Base-by-base conservation (phyloP, 2,797 vertebrate species). In the Orestias chungarensis region DNA sequence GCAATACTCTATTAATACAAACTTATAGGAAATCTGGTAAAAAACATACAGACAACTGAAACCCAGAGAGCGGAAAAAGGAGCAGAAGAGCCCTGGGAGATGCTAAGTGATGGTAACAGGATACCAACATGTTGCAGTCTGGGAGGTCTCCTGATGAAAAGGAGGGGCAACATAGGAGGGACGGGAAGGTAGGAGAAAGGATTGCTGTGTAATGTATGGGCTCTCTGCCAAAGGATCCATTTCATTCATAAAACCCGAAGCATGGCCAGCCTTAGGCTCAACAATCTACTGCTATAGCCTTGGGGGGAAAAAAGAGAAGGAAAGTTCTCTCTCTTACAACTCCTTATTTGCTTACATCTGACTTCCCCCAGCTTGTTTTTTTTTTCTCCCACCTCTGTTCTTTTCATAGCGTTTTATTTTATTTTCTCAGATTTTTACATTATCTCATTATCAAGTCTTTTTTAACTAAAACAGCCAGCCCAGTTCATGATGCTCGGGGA, bases 171-270 rank as follows among this genome's bases (percentile, higher is more conserved):
- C 1, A 42, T 79, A 81, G 79, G 79, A 79, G 70, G 72, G 80
- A 66, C 35, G 68, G 79, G 77, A 82, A 83, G 80, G 69, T 71
- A 73, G 75, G 54, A 82, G 75, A 80, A 84, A 88, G 81, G 72
- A 76, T 76, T 75, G 80, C 82, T 61, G 82, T 68, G 79, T 84
- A 84, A 90, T 82, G 86, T 73, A 82, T 35, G 31, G 87, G 88
- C 90, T 68, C 46, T 0, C 33, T 20, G 81, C 88, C 91, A 91
- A 79, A 74, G 74, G 57, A 40, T 92, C 90, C 79, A 90, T 90
- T 94, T 91, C 92, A 94, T 93, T 95, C 91, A 94, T 84, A 92
- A 93, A 93, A 92, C 83, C 84, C 69, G 4, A 38, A 87, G 83
- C 85, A 84, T 76, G 78, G 83, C 76, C 76, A 70, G 75, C 84